Percentiles rank a stretch among this genome's conserved stretches.
phyloP scores from a whole-genome alignment of 2,888 invertebrate species.

The Oscheius sp. region DNA sequence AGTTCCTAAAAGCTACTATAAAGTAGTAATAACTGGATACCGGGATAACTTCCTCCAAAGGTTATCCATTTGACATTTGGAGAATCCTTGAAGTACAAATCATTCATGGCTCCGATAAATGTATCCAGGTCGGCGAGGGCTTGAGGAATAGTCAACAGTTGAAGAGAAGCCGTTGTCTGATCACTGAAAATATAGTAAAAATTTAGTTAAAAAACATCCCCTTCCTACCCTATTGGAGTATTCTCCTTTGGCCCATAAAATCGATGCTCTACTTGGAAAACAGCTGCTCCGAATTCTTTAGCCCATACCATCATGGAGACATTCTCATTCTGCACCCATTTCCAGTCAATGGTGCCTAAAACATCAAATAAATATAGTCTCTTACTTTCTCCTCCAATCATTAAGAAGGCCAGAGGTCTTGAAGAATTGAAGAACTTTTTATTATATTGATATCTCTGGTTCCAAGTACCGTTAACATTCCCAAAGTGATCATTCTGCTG shows the following conservation, averaged over 20 bases:
- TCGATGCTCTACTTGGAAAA: slow-evolving; percentile 50
- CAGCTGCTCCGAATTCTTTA: slow-evolving; percentile 43
- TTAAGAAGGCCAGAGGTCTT: slow-evolving; percentile 44
- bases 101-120: slow-evolving; percentile 49
- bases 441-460: slow-evolving; percentile 50
- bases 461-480: neutral
- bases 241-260: slow-evolving; percentile 46
- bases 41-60: slow-evolving; percentile 52
- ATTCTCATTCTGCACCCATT: slow-evolving; percentile 48
- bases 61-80: slow-evolving; percentile 45
- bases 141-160: slow-evolving; percentile 43
- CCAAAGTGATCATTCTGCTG: neutral
- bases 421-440: slow-evolving; percentile 46
- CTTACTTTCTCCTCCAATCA: slow-evolving; percentile 48
- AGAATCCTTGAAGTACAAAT: slow-evolving; percentile 37
- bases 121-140: slow-evolving; percentile 46
- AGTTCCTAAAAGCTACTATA: slow-evolving; percentile 20
- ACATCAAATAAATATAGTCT: neutral
- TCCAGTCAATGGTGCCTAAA: slow-evolving; percentile 33
- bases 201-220: neutral
- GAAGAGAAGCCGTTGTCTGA: slow-evolving; percentile 32
- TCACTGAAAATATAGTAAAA: slow-evolving; percentile 26
- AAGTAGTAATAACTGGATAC: neutral
- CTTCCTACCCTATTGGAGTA: slow-evolving; percentile 35
- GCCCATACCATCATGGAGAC: slow-evolving; percentile 53